Base-by-base conservation (phyloP, 2,888 invertebrate genomes). In the Sphaerophoria taeniata region DNA sequence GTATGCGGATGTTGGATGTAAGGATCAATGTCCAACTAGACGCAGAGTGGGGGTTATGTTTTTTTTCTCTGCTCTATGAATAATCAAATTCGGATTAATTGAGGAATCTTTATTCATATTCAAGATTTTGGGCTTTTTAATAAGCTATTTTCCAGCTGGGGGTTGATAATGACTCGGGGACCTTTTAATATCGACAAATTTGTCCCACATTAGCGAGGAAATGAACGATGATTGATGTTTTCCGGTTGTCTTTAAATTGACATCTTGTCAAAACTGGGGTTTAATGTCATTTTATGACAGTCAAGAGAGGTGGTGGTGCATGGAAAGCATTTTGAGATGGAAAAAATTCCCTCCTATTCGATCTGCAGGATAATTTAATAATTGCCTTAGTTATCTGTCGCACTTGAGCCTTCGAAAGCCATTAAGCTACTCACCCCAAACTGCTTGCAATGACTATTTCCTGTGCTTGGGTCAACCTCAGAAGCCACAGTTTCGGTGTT, bases 371-470 rank as follows among this genome's bases (percentile, higher is more conserved):
- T 53, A 43, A 69, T 58, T 60, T 71, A 60, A 84, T 84, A 80
- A 80, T 80, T 81, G 56, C 73, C 76, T 69, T 16, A 74, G 69
- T 34, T 61, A 36, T 56, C 67, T 72, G 2, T 6, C 47, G 80
- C 76, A 36, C 60, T 60, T 36, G 31, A 76, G 81, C 73, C 63
- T 60, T 58, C 77, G 58, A 81, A 85, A 73, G 81, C 85, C 70
- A 85, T 85, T 85, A 77, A 76, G 76, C 55, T 53, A 39, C 55
- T 76, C 76, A 24, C 24, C 24, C 24, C 24, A 24, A 24, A 24
- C 24, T 24, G 24, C 24, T 24, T 2, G 61, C 75, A 75, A 85
- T 75, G 81, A 77, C 72, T 72, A 63, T 83, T 78, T 74, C 83
- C 72, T 72, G 53, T 72, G 53, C 61, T 69, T 31, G 58, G 81